A percentile compares a stretch with the other conserved stretches of the same genome.
These are phyloP conservation scores for Lasius platythorax DNA, from an alignment of 2,888 invertebrate genomes.

Conservation along the genomic window DNA sequence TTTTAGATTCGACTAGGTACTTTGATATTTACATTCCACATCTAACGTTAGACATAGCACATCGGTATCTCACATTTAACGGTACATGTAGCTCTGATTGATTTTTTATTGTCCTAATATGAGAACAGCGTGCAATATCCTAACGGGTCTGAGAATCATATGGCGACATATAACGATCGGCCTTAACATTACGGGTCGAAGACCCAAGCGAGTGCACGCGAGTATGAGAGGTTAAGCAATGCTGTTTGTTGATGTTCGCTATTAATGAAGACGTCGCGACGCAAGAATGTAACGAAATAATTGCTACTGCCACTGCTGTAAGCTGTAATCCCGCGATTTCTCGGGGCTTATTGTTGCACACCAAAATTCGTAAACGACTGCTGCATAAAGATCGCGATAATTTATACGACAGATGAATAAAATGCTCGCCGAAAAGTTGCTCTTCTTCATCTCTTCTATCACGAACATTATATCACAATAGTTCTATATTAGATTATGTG, in stretches of 20 bases:
- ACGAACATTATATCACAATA: slow-evolving; percentile 10
- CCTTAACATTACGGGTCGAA: slow-evolving; percentile 2
- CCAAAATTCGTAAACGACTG: slow-evolving; percentile 52
- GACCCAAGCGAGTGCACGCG: background rate
- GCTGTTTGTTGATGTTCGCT: slow-evolving; percentile 16
- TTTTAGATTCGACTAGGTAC: background rate
- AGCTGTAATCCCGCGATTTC: slow-evolving; percentile 26
- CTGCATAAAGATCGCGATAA: slow-evolving; percentile 63
- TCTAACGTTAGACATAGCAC: slow-evolving; percentile 10
- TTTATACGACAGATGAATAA: slow-evolving; percentile 57
- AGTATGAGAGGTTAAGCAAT: slow-evolving; percentile 23
- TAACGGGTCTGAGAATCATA: slow-evolving; percentile 29
- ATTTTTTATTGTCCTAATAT: slow-evolving; percentile 30
- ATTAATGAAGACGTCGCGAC: slow-evolving; percentile 33
- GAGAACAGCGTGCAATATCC: slow-evolving; percentile 1
- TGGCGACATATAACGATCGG: slow-evolving; percentile 14
- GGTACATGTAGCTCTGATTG: slow-evolving; percentile 20
- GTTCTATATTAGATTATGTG: slow-evolving; percentile 7
- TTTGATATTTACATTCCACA: background rate
- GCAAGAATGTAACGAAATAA: slow-evolving; percentile 33
- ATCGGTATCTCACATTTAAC: slow-evolving; percentile 26
- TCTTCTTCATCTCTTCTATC: slow-evolving; percentile 10
- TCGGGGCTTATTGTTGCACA: slow-evolving; percentile 28
- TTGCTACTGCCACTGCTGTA: background rate
- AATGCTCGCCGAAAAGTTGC: background rate